Evolutionary conservation across 2,113 vertebrate genomes (phyloP).

Genomic region (Triplophysa rosa): DNA sequence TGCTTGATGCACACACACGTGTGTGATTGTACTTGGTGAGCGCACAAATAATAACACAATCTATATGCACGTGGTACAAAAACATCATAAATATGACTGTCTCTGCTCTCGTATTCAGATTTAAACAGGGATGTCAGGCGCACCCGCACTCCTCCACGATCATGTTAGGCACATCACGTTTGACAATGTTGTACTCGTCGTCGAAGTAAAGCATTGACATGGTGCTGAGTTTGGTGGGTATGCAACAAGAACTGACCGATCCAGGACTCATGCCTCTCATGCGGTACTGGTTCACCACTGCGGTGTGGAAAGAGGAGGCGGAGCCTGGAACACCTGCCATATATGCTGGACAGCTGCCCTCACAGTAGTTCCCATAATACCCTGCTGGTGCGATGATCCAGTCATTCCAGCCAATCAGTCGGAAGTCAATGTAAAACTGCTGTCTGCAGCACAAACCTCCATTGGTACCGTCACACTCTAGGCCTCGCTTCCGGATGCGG

Average conservation of each 20-base stretch:
- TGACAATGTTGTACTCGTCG: slow-evolving; percentile 98
- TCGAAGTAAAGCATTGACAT: slow-evolving; percentile 99
- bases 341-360: slow-evolving; percentile 97
- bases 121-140: slow-evolving; percentile 77
- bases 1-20: slow-evolving; percentile 60
- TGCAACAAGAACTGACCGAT: slow-evolving; percentile 97
- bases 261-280: slow-evolving; percentile 96
- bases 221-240: slow-evolving; percentile 98
- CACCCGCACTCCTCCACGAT: slow-evolving; percentile 99
- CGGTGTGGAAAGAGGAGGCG: slow-evolving; percentile 96
- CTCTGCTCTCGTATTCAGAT: slow-evolving; percentile 45
- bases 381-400: slow-evolving; percentile 99
- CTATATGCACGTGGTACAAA: slow-evolving; percentile 69
- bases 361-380: slow-evolving; percentile 98
- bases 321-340: slow-evolving; percentile 96
- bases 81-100: slow-evolving; percentile 57
- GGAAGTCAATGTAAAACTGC: slow-evolving; percentile 99
- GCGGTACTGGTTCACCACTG: slow-evolving; percentile 98
- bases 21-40: slow-evolving; percentile 46
- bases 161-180: slow-evolving; percentile 99
- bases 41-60: slow-evolving; percentile 56
- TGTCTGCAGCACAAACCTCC: slow-evolving; percentile 96
- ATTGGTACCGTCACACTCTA: slow-evolving; percentile 94
- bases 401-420: slow-evolving; percentile 98
- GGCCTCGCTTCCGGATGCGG: slow-evolving; percentile 94